These are phyloP conservation scores for Hirtodrosophila confusa DNA, from an alignment of 2,888 invertebrate species.

Conservation along the genomic window DNA sequence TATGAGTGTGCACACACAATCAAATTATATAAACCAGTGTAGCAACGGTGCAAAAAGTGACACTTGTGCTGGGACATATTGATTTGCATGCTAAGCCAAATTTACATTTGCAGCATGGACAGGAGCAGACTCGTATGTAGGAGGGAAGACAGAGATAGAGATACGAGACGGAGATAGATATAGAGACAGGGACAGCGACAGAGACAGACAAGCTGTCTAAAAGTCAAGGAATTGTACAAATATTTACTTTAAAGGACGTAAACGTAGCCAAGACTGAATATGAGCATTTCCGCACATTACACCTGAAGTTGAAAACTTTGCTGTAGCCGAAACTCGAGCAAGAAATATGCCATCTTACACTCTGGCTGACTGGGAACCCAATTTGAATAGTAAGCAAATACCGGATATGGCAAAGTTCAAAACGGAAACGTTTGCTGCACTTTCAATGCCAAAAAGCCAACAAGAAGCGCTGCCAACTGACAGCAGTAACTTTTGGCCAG, in stretches of 20 bases:
- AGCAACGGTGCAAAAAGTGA: conserved; percentile 56
- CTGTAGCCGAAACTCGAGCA: conserved; percentile 23
- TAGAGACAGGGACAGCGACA: background rate
- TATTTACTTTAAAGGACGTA: conserved; percentile 62
- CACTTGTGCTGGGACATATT: conserved; percentile 52
- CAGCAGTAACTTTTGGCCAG: conserved; percentile 37
- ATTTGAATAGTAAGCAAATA: conserved; percentile 70
- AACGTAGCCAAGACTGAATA: conserved; percentile 51
- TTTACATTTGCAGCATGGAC: conserved; percentile 38
- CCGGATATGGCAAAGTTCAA: conserved; percentile 72
- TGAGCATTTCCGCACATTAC: conserved; percentile 71
- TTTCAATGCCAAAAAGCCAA: conserved; percentile 59
- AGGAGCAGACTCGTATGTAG: too few species aligned
- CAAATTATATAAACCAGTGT: conserved; percentile 54
- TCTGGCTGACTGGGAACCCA: conserved; percentile 43
- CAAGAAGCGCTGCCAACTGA: conserved; percentile 40
- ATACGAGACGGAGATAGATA: background rate
- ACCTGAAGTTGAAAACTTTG: conserved; percentile 64
- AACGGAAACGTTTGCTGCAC: conserved; percentile 70
- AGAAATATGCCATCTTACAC: conserved; percentile 47
- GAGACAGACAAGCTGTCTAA: conserved; percentile 36
- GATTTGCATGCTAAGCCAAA: conserved; percentile 54
- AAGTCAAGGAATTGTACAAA: conserved; percentile 58
- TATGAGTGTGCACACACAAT: conserved; percentile 19
- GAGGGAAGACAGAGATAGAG: background rate